Evolutionary conservation across 2,888 invertebrate genomes (phyloP).

Genomic region (Polyommatus iphigenia): DNA sequence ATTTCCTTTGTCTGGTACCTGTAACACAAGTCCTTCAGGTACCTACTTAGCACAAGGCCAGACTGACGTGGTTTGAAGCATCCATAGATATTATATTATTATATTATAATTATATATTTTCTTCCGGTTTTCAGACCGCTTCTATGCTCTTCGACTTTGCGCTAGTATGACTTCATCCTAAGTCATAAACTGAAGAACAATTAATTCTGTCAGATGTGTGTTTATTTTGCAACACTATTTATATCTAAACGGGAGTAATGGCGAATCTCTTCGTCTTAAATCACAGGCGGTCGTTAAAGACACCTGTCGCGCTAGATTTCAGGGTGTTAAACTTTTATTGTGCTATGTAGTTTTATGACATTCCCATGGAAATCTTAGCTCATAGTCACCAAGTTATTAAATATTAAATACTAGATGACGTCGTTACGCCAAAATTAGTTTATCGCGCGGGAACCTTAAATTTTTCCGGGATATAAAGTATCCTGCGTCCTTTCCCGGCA

Average conservation of each 20-base stretch:
- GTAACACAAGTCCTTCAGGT: too few relatives aligned
- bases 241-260: slow-evolving; percentile 74
- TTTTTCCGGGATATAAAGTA: too few relatives aligned
- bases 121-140: too few relatives aligned
- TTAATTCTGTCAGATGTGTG: slow-evolving; percentile 56
- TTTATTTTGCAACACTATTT: slow-evolving; percentile 65
- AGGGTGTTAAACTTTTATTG: slow-evolving; percentile 64
- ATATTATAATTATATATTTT: too few relatives aligned
- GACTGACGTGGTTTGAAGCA: too few relatives aligned
- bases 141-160: not conserved
- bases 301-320: slow-evolving; percentile 73
- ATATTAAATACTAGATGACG: too few relatives aligned
- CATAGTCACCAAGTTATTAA: not conserved
- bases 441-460: too few relatives aligned
- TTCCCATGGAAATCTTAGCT: not conserved
- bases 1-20: too few relatives aligned
- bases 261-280: slow-evolving; percentile 69
- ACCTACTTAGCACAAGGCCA: too few relatives aligned
- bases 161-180: not conserved
- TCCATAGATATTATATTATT: too few relatives aligned
- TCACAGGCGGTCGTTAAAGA: slow-evolving; percentile 72
- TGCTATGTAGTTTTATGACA: slow-evolving; percentile 51
- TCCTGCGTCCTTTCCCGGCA: too few relatives aligned
- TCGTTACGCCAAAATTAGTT: too few relatives aligned
- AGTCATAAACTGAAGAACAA: slow-evolving; percentile 38